Base-by-base conservation (phyloP, 1,140 invertebrate species). In the Drosophila repletoides region DNA sequence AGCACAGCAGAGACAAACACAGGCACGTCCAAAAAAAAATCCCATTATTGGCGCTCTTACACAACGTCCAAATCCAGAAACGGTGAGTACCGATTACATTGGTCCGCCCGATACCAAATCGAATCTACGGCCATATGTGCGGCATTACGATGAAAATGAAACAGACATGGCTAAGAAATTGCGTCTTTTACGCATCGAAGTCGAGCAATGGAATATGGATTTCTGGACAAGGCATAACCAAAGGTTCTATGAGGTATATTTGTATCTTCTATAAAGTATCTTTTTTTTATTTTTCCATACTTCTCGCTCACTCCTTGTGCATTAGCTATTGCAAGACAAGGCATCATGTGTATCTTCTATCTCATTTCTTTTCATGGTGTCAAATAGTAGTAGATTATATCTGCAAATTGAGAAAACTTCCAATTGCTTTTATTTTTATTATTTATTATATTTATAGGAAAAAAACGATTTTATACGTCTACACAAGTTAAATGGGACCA, bases 181-280 rank as follows among this genome's bases (percentile, higher is more conserved):
- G 77, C 91, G 95, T 67, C 71, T 93, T 51, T 86, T 93, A 40
- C 92, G 94, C 79, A 91, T 93, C 66, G 92, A 93, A 55, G 93
- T 95, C 0, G 95, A 96, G 72, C 89, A 92, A 60, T 97, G 95
- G 95, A 96, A 97, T 90, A 93, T 96, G 75, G 90, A 93, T 48
- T 97, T 97, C 91, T 97, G 96, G 96, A 91, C 90, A 5, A 91
- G 92, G 58, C 95, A 97, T 73, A 97, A 97, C 89, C 91, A 91
- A 36, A 93, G 91, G 43, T 96, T 95, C 88, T 92, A 91, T 49
- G 73, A 92, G 77, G 93, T 94, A 90, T 26, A 72, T 48, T 26
- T 17, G 10, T 22, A n/a, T 43, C 12, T 33, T 34, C 46, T 10
- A 2, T 34, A 15, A 24, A 21, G 14, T 24, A 52, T 7, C 66